A percentile compares a stretch with the other conserved stretches of the same genome.
Conservation (phyloP, 2,888 invertebrate species). For the Athripsodes cinereus region DNA sequence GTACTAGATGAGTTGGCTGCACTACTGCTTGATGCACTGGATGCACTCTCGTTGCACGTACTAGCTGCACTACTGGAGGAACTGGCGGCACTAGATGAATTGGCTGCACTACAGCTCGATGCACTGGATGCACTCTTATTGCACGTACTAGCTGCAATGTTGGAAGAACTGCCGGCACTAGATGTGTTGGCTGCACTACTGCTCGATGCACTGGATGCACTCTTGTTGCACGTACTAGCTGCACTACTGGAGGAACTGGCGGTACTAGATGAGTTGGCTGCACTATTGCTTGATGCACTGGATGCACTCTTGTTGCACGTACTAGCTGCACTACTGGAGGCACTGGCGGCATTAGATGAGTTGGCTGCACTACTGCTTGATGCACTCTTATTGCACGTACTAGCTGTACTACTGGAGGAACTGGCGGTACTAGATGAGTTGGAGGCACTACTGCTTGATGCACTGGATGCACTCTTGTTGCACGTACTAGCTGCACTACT, state of each 20-base stretch:
- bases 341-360: no score
- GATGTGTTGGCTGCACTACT: not conserved
- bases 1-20: no score
- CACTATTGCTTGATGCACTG: not conserved
- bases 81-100: no score
- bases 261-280: not conserved
- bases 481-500: no score
- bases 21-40: no score
- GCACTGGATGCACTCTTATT: no score
- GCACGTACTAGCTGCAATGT: not conserved
- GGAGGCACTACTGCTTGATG: no score
- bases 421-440: no score
- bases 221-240: not conserved
- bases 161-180: not conserved
- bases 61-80: no score
- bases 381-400: not conserved
- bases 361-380: not conserved
- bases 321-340: not conserved
- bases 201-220: not conserved
- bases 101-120: no score
- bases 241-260: not conserved
- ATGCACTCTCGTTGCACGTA: no score
- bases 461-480: no score
- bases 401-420: not conserved
- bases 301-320: not conserved